These are phyloP conservation scores for Rhinatrema bivittatum DNA, from an alignment of 2,797 vertebrate species.

Conservation along the genomic window DNA sequence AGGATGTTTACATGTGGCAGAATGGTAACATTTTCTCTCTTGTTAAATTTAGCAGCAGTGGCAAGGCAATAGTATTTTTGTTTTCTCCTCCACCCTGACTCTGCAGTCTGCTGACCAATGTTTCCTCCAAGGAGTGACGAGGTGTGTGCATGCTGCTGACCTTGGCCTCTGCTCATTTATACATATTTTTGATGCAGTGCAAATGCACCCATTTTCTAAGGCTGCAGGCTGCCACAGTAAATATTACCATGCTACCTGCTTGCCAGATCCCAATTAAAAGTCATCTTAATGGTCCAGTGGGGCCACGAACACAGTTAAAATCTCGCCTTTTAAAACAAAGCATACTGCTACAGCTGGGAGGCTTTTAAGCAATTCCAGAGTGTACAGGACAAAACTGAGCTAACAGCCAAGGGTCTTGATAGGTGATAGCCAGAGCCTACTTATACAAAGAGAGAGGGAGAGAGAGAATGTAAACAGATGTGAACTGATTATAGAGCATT, in stretches of 20 bases:
- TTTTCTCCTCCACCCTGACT: not conserved
- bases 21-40: too few relatives aligned
- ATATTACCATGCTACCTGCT: slow-evolving; percentile 39
- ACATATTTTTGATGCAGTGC: slow-evolving; percentile 34
- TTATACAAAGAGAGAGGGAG: too few relatives aligned
- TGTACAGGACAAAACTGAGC: slow-evolving; percentile 37
- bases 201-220: slow-evolving; percentile 38
- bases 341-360: slow-evolving; percentile 29
- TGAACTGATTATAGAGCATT: too few relatives aligned
- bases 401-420: slow-evolving; percentile 33
- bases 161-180: slow-evolving; percentile 10
- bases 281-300: slow-evolving; percentile 32
- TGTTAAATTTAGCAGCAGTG: too few relatives aligned
- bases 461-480: too few relatives aligned
- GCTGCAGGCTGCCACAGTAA: slow-evolving; percentile 19
- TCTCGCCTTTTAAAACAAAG: slow-evolving; percentile 31
- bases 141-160: not conserved
- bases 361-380: slow-evolving; percentile 21
- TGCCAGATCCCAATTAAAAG: slow-evolving; percentile 39
- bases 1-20: too few relatives aligned
- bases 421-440: slow-evolving; percentile 37
- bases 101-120: not conserved
- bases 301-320: slow-evolving; percentile 33
- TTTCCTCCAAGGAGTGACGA: too few relatives aligned
- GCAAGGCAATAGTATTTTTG: too few relatives aligned